Evolutionary conservation across 2,888 invertebrate genomes (phyloP), one percentile per base, ranked within the genome.

Genomic region (Caenorhabditis afra): DNA sequence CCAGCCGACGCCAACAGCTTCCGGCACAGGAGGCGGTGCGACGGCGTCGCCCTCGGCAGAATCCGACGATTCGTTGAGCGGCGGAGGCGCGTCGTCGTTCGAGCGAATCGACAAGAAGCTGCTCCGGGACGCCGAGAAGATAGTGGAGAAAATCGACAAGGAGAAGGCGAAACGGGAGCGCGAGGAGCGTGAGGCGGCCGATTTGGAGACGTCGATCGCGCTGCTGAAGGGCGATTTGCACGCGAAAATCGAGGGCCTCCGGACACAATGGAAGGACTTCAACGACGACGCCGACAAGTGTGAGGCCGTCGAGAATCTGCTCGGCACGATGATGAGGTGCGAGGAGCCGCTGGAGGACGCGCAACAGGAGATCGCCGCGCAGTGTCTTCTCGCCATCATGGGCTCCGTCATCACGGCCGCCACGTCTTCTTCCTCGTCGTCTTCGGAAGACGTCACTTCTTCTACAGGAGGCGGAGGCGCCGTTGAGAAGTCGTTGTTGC

Each of bases 281-380:
- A 41, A 37, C n/a, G 81, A 78, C 14, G 80, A 81, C 39, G 77
- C 81, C 12, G 83, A 81, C 47, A 79, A 76, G 47, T 76, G 81
- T 55, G 83, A 83, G 62, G 74, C 80, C 8, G 70, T 83, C 14
- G 65, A 70, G 41, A 39, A 29, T 4, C 10, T 83, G 10, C 22
- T 83, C 8, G 62, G 57, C 3, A 16, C 35, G 10, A 22, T 81
- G 18, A 22, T 80, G 29, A 79, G 78, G 41, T 66, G 62, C 4
- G 85, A 82, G 1, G 85, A 84, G 18, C 52, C 53, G 8, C 52
- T 86, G 10, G 87, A 86, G 16, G 83, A 83, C 10, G 79, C 85
- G 0, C 85, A 86, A 47, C 62, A 79, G 20, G 80, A 81, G 61
- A 10, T 70, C 10, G 67, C 79, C 14, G 80, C 73, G 5, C 80